Base-by-base conservation (phyloP, 2,888 invertebrate genomes). In the Mesopsocus fuscifrons region DNA sequence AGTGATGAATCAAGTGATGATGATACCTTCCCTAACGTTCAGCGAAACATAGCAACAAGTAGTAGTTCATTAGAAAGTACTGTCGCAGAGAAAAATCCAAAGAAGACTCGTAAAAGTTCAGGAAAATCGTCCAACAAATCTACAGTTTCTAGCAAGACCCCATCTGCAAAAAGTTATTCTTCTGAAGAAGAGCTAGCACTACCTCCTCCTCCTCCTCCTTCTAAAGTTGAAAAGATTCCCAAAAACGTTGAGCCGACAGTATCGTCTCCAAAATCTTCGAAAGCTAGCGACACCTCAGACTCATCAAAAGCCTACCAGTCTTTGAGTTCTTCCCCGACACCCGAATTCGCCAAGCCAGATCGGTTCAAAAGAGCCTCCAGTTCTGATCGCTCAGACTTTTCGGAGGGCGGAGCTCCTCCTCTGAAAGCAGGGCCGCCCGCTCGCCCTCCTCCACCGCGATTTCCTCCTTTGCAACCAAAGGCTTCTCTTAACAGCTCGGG, bases 321-420 rank as follows among this genome's bases (percentile, higher is more conserved):
- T 26, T 11, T 26, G 6, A 9, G 8, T 9, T 26, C 26, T 26
- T 26, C 26, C 6, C 26, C 26, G 26, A 11, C 11, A 9, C 26
- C 26, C 6, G 26, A 6, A 26, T 26, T 26, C 11, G 26, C 11
- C 11, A 6, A 26, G 26, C 26, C 26, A 26, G 26, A 26, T 11
- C 26, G 26, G 8, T 26, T 26, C 11, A 26, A 26, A 26, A 26
- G 26, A 26, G 26, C 6, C 26, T 26, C 26, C 11, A n/a, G n/a
- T n/a, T n/a, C n/a, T n/a, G n/a, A n/a, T n/a, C n/a, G n/a, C n/a
- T n/a, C n/a, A n/a, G 45, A 43, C 34, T 44, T 45, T 13, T 45
- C 43, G 34, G 43, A 41, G 31, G 30, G 43, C 2, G 41, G 43
- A 3, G 43, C 45, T 16, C 41, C 45, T 16, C 31, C 30, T 34